Evolutionary conservation across 1,140 invertebrate genomes (phyloP), one percentile per base, ranked within the genome.

Genomic region (Sarcophaga peregrina): DNA sequence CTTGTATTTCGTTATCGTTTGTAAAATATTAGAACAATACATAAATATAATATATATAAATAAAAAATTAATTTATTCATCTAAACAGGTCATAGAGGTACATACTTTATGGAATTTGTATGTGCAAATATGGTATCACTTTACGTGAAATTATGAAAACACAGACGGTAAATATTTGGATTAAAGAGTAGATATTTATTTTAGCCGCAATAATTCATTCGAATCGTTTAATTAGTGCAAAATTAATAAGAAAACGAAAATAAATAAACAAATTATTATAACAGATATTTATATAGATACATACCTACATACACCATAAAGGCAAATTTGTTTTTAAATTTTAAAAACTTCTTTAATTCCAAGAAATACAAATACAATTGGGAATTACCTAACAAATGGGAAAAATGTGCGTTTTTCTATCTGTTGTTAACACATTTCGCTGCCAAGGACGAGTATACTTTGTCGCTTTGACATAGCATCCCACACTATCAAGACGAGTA

Each of bases 1-100:
- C 11, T 11, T 58, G 4, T 58, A 15, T 58, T 58, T 68, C 62
- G 17, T 10, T 25, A 68, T 25, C 20, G 62, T 20, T 37, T 37
- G 25, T 20, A 68, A 68, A 68, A 20, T 68, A 68, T 68, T 68
- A 68, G 17, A n/a, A 68, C 62, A 68, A 68, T 68, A 68, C 20
- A 68, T 8, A 17, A 17, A 68, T n/a, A n/a, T n/a, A n/a, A n/a
- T n/a, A n/a, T n/a, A n/a, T n/a, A n/a, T n/a, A n/a, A n/a, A n/a
- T n/a, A n/a, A n/a, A n/a, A 37, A 37, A 37, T 37, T 37, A 37
- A 1, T 37, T 37, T 37, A 37, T 37, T 37, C 4, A n/a, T 37
- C 25, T 37, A 37, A 37, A 37, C 25, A 37, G 25, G 1, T 4
- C 4, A 37, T 37, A 37, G 25, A 37, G 25, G 25, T 4, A n/a